Base-by-base conservation (phyloP, 2,888 invertebrate species). In the Chloroclysta siterata region DNA sequence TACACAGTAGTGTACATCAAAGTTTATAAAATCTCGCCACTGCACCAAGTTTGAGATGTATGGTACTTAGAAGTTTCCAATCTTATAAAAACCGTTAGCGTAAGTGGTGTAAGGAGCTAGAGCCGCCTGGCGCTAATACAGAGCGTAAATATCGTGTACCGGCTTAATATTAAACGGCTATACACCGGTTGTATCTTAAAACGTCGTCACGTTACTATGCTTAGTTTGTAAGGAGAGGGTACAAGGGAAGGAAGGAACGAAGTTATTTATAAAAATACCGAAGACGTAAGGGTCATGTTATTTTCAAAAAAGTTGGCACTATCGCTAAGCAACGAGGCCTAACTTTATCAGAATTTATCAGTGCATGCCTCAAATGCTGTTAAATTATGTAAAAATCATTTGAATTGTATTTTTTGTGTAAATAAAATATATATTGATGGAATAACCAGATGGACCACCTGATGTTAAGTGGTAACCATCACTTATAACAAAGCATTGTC, bases 131-230 rank as follows among this genome's bases (percentile, higher is more conserved):
- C 77, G 70, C 74, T 87, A 86, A 87, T 84, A 85, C 80, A 75
- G 65, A 57, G 60, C 80, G 81, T 87, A 85, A 86, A 87, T 85
- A 89, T 83, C 71, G 74, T 72, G 75, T 79, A 80, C 80, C 68
- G 75, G 78, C 78, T 85, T 84, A 85, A 88, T 88, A 89, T 85
- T 87, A 85, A 86, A 84, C 78, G 75, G 76, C 73, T 78, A 79
- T 80, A 75, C 72, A 72, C 50, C 59, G 76, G 76, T 73, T 72
- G 73, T 76, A 75, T 73, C 75, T 75, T 75, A 75, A 72, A 73
- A 73, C 71, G 73, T 76, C 75, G 15, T 52, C 44, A 59, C 17
- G 36, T 29, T 46, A n/a, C 17, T 47, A 14, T 42, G 14, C 29
- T 11, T 50, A 58, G 14, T 51, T 42, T 47, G 5, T 60, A 55